Base-by-base conservation (phyloP, 23 tunicate genomes). In the Corella eumyota region DNA sequence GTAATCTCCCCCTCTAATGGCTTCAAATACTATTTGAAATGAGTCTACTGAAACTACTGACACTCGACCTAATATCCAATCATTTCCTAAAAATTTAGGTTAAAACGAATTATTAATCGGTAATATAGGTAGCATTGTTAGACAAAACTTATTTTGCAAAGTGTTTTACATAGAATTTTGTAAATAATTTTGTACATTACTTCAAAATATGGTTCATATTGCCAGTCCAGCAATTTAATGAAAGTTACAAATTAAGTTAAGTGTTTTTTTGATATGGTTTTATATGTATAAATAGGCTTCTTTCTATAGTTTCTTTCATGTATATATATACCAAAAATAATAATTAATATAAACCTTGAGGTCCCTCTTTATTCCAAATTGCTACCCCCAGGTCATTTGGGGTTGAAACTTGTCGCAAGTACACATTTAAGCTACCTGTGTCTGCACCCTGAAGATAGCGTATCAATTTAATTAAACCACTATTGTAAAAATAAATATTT, bases 21-120 rank as follows among this genome's bases (percentile, higher is more conserved):
- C 92, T 37, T 82, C 92, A 30, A 82, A 61, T 34, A 82, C 80
- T 33, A 82, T 25, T 38, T 73, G 80, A 36, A 73, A 73, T 17
- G 74, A 60, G 2, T 50, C 58, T 6, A 63, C 6, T 11, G 80
- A 61, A 2, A 36, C 69, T 2, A 82, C 51, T 1, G 72, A 30
- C 0, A 45, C 55, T 32, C 72, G 36, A 6, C 78, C 80, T 23
- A 68, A 56, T 48, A 65, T 33, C 92, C 92, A 82, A 20, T 53
- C 76, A 33, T 67, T 73, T 36, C 92, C 92, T 82, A 22, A 22
- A 40, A 28, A 27, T 26, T 6, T 11, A 34, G 6, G 40, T 15
- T 59, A 7, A 29, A 24, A 20, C 7, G 27, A 9, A 9, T 40
- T 40, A 15, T 40, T 9, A 40, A 40, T 11, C 26, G 25, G 24